These are phyloP conservation scores for Siphamia tubifer DNA, from an alignment of 2,113 vertebrate genomes.

Conservation along the genomic window DNA sequence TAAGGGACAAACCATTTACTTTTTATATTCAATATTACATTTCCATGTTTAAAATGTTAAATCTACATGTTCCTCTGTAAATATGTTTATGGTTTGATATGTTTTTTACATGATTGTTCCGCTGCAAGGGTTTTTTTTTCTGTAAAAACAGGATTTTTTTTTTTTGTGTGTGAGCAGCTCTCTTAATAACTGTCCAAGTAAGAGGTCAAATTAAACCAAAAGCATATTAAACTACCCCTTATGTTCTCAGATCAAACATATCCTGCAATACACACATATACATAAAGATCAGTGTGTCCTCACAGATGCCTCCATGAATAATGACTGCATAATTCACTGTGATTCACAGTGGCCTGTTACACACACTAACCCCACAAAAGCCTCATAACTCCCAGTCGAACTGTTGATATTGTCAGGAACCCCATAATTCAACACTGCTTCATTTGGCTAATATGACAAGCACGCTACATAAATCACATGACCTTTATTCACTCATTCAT, in stretches of 20 bases:
- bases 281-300: slow-evolving; percentile 6
- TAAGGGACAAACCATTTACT: no score
- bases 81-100: no score
- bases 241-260: neutral
- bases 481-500: slow-evolving; percentile 37
- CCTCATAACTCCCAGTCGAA: slow-evolving; percentile 12
- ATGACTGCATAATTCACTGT: slow-evolving; percentile 38
- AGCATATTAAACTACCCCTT: neutral
- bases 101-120: no score
- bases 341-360: slow-evolving; percentile 5
- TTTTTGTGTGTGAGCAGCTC: neutral
- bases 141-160: no score
- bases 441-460: slow-evolving; percentile 58
- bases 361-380: neutral
- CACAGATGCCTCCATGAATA: slow-evolving; percentile 31
- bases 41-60: no score
- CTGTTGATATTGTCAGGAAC: slow-evolving; percentile 5
- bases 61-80: no score
- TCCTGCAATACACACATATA: neutral
- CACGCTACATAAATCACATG: slow-evolving; percentile 51
- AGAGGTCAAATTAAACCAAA: neutral
- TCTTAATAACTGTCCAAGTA: neutral
- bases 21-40: no score
- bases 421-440: slow-evolving; percentile 46
- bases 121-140: no score